Evolutionary conservation across 2,797 vertebrate species (phyloP).

Genomic region (Falco columbarius): DNA sequence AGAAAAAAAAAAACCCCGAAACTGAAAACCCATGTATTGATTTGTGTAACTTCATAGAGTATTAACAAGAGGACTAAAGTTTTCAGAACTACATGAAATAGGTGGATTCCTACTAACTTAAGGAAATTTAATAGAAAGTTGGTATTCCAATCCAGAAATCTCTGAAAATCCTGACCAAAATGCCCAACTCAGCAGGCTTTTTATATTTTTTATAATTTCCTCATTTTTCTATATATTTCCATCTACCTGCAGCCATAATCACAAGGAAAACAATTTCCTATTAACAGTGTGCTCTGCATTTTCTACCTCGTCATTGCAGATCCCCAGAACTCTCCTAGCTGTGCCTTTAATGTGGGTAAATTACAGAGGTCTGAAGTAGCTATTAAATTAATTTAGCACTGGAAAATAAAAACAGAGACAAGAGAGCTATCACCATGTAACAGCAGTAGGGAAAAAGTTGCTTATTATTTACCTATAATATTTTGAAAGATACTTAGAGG

Average conservation of each 20-base stretch:
- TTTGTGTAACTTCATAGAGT: background rate
- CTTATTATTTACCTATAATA: conserved; percentile 20
- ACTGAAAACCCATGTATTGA: background rate
- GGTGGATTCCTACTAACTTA: background rate
- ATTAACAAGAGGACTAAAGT: background rate
- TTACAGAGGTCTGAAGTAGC: conserved; percentile 14
- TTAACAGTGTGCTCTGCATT: background rate
- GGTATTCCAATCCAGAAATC: background rate
- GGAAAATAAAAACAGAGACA: background rate
- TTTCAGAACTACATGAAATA: background rate
- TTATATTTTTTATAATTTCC: background rate
- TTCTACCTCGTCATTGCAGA: background rate
- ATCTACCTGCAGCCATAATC: background rate
- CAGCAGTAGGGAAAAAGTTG: background rate
- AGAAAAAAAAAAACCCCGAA: fast-evolving
- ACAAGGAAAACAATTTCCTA: background rate
- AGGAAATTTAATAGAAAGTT: background rate
- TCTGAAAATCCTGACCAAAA: background rate
- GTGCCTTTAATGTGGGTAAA: background rate
- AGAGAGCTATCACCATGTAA: background rate
- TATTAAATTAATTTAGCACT: conserved; percentile 29
- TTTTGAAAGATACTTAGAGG: background rate
- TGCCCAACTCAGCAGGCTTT: fast-evolving
- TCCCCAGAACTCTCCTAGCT: background rate
- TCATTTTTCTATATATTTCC: background rate